Percentiles rank a stretch among this genome's conserved stretches.
Conservation (phyloP, 2,797 vertebrate species). For the Microctenopoma stevenorrisi region DNA sequence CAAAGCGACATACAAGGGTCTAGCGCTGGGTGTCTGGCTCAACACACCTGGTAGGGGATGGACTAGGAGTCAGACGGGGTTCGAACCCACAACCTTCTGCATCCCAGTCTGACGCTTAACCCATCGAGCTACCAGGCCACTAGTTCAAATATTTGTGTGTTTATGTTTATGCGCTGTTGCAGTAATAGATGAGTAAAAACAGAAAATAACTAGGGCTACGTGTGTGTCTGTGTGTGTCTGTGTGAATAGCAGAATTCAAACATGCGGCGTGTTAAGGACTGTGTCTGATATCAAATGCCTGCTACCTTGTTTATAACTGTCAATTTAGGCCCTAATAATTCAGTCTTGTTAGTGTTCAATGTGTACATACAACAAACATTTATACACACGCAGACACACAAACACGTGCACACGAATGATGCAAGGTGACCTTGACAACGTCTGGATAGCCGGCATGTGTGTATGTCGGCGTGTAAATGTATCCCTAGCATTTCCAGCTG, state of each 20-base stretch:
- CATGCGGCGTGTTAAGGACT: slow-evolving; percentile 34
- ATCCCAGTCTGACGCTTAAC: too few species aligned
- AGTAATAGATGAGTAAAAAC: slow-evolving; percentile 22
- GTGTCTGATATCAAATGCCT: slow-evolving; percentile 42
- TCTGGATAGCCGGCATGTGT: slow-evolving; percentile 61
- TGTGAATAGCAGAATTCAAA: neutral
- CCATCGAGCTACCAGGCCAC: too few species aligned
- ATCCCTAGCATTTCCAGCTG: slow-evolving; percentile 81
- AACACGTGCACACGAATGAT: slow-evolving; percentile 38
- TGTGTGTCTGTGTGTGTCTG: slow-evolving; percentile 4
- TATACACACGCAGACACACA: slow-evolving; percentile 24
- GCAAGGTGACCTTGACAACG: slow-evolving; percentile 78
- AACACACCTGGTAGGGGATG: too few species aligned
- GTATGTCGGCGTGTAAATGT: slow-evolving; percentile 76
- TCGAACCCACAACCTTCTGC: too few species aligned
- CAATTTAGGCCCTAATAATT: slow-evolving; percentile 52
- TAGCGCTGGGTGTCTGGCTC: too few species aligned
- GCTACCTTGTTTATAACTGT: slow-evolving; percentile 47
- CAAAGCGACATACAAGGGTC: too few species aligned
- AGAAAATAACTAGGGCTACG: slow-evolving; percentile 14
- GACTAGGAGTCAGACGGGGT: too few species aligned
- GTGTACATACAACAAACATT: slow-evolving; percentile 29
- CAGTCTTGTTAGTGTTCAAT: slow-evolving; percentile 43
- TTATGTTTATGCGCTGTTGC: neutral
- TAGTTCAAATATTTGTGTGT: slow-evolving; percentile 22